Base-by-base conservation (phyloP, 2,113 vertebrate species). In the Larimichthys polyactis region DNA sequence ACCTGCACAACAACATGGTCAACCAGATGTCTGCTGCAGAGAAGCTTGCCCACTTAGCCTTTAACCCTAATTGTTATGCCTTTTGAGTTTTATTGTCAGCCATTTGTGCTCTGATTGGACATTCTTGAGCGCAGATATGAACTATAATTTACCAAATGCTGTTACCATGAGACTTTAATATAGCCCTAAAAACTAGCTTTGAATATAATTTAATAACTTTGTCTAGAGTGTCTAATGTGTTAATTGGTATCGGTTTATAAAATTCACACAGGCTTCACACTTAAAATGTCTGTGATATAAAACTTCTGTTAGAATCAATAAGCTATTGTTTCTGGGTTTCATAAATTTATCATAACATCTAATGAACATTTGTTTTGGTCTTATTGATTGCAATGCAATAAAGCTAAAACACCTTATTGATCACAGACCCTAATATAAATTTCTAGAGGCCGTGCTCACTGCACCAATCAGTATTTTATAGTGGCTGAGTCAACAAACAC, bases 361-460 rank as follows among this genome's bases (percentile, higher is more conserved):
- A 80, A 84, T 84, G 74, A 76, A 84, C 83, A 74, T 82, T 91
- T 83, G 82, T 79, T 71, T 78, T 75, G 83, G 9, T 72, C 29
- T 68, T 76, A 88, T 86, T 66, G 87, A 91, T 77, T 17, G 20
- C 19, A 73, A 8, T n/a, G 65, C 57, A 87, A 72, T 87, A 80
- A 84, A 81, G 27, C 65, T 79, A 65, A 84, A 86, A 75, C 65
- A 69, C 40, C 8, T 12, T 73, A 89, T 87, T 82, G 85, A 89
- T 85, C 58, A 66, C 49, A 40, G 43, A 46, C 43, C 67, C 55
- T 75, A 54, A 66, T 72, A 81, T 83, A 71, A 15, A 58, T 73
- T 73, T 82, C 55, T 14, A 11, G 58, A 46, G 29, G 49, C 65
- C 11, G 15, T 52, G 46, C 74, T 81, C 22, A 27, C 43, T 46